Percentiles rank a stretch among this genome's conserved stretches.
Conservation (phyloP, 1,140 invertebrate species). For the Listronotus bonariensis region DNA sequence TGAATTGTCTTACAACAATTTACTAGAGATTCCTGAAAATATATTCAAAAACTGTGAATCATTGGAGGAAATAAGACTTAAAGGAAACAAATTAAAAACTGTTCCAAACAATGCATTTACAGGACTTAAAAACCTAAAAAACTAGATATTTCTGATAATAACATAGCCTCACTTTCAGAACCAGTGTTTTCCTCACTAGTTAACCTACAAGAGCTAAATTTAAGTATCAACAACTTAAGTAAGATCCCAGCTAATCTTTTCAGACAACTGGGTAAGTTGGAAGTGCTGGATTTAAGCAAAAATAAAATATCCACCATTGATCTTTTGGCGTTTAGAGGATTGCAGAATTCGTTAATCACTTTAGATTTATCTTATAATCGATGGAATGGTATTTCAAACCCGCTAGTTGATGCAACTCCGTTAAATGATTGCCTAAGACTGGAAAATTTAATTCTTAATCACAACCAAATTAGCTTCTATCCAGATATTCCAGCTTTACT, state of each 20-base stretch:
- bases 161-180: not conserved
- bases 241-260: too few species aligned
- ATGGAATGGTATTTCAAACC: conserved; percentile 19
- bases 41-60: conserved; percentile 10
- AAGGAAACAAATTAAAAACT: conserved; percentile 2
- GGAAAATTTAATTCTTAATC: conserved; percentile 15
- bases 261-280: not conserved
- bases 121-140: conserved; percentile 3
- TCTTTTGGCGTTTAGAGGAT: not conserved
- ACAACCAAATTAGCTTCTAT: conserved; percentile 19
- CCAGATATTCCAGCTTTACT: conserved; percentile 2
- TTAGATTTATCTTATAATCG: conserved; percentile 25
- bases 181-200: not conserved
- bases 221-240: conserved; percentile 4
- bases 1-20: conserved; percentile 8
- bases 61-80: conserved; percentile 15
- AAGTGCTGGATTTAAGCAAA: conserved; percentile 7
- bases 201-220: conserved; percentile 15
- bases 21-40: conserved; percentile 4
- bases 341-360: not conserved
- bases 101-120: conserved; percentile 13
- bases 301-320: conserved; percentile 15
- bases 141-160: conserved; percentile 19
- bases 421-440: conserved; percentile 6
- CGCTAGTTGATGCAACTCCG: conserved; percentile 1